These are phyloP conservation scores for Rhagonycha lutea DNA, from an alignment of 2,888 invertebrate species.

Conservation along the genomic window DNA sequence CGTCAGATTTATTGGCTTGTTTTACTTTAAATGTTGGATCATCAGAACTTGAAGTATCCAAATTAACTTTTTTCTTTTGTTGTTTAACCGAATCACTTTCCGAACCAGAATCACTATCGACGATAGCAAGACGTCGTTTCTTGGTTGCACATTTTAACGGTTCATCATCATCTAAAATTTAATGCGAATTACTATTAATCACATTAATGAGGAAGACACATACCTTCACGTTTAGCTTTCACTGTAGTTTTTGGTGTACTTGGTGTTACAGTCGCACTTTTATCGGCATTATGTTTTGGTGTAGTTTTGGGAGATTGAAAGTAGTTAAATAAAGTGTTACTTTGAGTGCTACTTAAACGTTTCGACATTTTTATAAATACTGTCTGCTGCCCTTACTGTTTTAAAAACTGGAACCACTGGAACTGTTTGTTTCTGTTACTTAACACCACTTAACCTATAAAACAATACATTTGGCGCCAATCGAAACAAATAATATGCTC, in stretches of 20 bases:
- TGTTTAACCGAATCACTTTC: neutral
- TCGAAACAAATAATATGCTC: too few relatives aligned
- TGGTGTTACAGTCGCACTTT: slow-evolving; percentile 3
- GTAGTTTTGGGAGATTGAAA: slow-evolving; percentile 44
- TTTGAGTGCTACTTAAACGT: slow-evolving; percentile 37
- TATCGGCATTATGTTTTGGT: slow-evolving; percentile 20
- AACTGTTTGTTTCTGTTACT: neutral
- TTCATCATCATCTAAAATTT: neutral
- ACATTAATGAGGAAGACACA: slow-evolving; percentile 1
- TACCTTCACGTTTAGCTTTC: neutral
- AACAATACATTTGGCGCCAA: neutral
- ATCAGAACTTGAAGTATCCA: neutral
- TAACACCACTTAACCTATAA: neutral
- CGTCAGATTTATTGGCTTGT: neutral
- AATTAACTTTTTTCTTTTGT: neutral
- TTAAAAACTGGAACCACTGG: too few relatives aligned
- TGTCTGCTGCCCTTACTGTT: neutral
- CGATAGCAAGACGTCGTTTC: neutral
- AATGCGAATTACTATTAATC: neutral
- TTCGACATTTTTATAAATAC: slow-evolving; percentile 36
- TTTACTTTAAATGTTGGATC: neutral
- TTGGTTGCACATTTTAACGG: neutral
- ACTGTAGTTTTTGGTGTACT: neutral
- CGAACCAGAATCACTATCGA: neutral
- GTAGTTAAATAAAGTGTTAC: slow-evolving; percentile 48